Evolutionary conservation across 2,888 invertebrate species (phyloP).

Genomic region (Fragum sueziense): DNA sequence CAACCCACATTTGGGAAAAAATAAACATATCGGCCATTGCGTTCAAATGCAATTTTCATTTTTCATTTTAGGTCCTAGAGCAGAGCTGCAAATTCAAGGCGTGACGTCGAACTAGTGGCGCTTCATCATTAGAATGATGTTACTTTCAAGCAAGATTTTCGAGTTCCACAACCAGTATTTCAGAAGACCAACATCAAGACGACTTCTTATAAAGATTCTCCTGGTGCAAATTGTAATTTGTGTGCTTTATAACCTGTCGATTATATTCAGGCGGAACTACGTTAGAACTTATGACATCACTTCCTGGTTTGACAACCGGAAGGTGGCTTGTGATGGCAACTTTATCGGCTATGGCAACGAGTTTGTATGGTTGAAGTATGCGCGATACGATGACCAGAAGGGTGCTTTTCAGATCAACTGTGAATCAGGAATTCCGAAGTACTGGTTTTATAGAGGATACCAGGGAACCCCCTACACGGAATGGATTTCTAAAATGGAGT

Average conservation of each 20-base stretch:
- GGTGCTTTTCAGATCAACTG: constrained; percentile 44
- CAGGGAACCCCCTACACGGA: constrained; percentile 45
- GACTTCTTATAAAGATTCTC: neutral
- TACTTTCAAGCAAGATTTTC: constrained; percentile 1
- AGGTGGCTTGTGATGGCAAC: constrained; percentile 39
- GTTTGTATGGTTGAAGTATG: constrained; percentile 40
- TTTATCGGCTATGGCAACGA: constrained; percentile 54
- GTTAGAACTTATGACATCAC: constrained; percentile 12
- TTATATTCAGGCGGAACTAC: constrained; percentile 25
- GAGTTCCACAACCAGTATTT: constrained; percentile 4
- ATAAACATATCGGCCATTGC: too few species aligned
- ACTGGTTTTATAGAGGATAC: constrained; percentile 44
- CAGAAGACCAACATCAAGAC: neutral
- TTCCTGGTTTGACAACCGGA: constrained; percentile 32
- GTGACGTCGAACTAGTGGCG: too few species aligned
- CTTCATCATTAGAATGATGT: too few species aligned
- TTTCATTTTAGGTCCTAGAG: too few species aligned
- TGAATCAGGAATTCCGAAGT: constrained; percentile 24
- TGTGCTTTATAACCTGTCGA: neutral
- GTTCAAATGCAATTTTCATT: too few species aligned
- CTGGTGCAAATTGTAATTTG: neutral
- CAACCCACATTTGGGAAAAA: too few species aligned
- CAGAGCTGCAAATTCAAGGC: too few species aligned
- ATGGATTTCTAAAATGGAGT: constrained; percentile 35
- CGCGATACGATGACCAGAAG: constrained; percentile 29